Base-by-base conservation (phyloP, 1,140 invertebrate genomes). In the Thereuonema tuberculata region DNA sequence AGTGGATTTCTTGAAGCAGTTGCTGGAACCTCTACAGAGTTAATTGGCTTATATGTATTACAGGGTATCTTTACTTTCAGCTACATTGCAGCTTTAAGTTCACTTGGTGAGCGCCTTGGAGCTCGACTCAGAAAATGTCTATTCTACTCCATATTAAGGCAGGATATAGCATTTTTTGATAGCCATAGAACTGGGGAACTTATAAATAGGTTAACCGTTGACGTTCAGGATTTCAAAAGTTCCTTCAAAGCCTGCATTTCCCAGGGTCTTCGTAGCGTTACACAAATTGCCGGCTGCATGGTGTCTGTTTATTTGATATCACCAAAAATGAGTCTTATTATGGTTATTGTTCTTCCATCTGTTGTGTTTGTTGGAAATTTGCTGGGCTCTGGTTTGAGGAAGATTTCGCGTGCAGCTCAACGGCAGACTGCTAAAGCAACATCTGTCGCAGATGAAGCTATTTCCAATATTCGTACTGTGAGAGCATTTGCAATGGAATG, bases 181-280 rank as follows among this genome's bases (percentile, higher is more conserved):
- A 77, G 78, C 66, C 84, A 92, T 69, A 83, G 87, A 68, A 92
- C 89, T 15, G 93, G 93, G 15, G 92, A 96, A 75, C 78, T 97
- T 52, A 80, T 93, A 29, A 43, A 43, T n/a, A 43, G 37, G 37
- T 43, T 97, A 58, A 94, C 91, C 24, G 82, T 84, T 63, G 93
- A 98, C 78, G 85, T 97, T 20, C 93, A 97, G 74, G 93, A 97
- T 67, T 97, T 97, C 68, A 97, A 98, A 76, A 93, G 91, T 66
- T 87, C 87, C 2, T 97, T 97, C 69, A 97, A 97, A 73, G 80
- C 86, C 63, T 86, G 84, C 50, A 83, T 97, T 59, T 89, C 92
- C 2, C 89, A 93, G 71, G 93, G 93, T 1, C 69, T 96, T 37
- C 77, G 87, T 65, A 89, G 87, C 59, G 71, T 80, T 17, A 85